phyloP scores from a whole-genome alignment of 1,140 invertebrate species.

The Periplaneta americana region DNA sequence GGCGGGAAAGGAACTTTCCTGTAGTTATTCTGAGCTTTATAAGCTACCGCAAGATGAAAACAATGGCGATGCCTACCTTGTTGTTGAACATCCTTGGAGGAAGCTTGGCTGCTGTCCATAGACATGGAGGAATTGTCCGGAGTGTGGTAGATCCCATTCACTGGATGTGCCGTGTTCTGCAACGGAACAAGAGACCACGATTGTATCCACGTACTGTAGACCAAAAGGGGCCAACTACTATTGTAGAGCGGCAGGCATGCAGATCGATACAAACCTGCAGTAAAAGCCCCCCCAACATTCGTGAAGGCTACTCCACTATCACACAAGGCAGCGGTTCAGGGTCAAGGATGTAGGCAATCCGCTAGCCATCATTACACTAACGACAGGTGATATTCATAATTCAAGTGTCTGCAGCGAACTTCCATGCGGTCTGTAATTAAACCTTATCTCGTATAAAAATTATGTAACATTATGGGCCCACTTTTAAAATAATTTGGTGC shows the following conservation, averaged over 20 bases:
- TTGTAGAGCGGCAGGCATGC: not conserved
- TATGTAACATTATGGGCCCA: too few relatives aligned
- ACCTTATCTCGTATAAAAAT: not conserved
- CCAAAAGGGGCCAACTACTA: not conserved
- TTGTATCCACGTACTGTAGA: not conserved
- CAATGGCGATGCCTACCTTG: not conserved
- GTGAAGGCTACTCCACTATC: too few relatives aligned
- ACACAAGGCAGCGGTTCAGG: not conserved
- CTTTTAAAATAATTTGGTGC: too few relatives aligned
- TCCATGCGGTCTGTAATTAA: not conserved
- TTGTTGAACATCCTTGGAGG: not conserved
- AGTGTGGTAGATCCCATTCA: slow-evolving; percentile 74
- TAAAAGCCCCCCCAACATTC: not conserved
- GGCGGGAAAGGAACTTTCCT: too few relatives aligned
- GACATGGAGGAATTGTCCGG: slow-evolving; percentile 30
- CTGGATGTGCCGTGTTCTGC: slow-evolving; percentile 81
- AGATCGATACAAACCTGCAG: not conserved
- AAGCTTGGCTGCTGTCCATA: not conserved
- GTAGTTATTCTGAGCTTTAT: too few relatives aligned
- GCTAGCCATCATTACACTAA: not conserved
- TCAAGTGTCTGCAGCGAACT: too few relatives aligned
- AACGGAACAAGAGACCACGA: not conserved
- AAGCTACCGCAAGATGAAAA: too few relatives aligned
- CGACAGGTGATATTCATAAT: not conserved
- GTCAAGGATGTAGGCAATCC: not conserved